Evolutionary conservation across 2,113 vertebrate species (phyloP).

Genomic region (Catharus fuscescens): DNA sequence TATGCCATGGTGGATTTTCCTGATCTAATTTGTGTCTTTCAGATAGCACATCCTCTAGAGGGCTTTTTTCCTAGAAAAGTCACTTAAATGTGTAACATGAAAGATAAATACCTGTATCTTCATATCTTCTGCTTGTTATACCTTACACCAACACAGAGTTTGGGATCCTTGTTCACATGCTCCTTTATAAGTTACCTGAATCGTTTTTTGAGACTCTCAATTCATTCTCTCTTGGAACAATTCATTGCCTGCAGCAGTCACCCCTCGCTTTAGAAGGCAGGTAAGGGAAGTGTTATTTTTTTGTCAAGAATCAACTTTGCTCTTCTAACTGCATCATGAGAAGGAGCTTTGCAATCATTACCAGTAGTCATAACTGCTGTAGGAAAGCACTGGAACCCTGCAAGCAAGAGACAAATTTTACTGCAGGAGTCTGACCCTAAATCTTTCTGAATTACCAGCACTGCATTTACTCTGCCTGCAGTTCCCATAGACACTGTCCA

Average conservation of each 20-base stretch:
- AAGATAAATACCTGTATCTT: not conserved
- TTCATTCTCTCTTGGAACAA: not conserved
- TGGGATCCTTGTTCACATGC: not conserved
- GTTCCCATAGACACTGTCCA: not conserved
- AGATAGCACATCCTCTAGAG: accelerated
- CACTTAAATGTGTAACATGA: accelerated
- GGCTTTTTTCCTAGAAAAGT: not conserved
- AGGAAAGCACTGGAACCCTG: not conserved
- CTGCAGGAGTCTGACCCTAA: not conserved
- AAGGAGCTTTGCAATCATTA: not conserved
- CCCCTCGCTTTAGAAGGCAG: not conserved
- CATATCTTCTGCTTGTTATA: not conserved
- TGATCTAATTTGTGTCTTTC: not conserved
- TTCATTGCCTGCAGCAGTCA: not conserved
- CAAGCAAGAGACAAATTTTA: not conserved
- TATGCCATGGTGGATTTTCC: not conserved
- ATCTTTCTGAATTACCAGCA: not conserved
- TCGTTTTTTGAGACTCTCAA: not conserved
- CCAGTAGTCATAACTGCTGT: not conserved
- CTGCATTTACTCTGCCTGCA: not conserved
- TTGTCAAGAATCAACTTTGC: accelerated
- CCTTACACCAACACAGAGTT: not conserved
- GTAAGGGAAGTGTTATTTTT: not conserved
- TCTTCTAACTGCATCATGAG: not conserved
- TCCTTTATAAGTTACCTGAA: not conserved